Conservation (phyloP, 1,140 invertebrate genomes). For the Maconellicoccus hirsutus region DNA sequence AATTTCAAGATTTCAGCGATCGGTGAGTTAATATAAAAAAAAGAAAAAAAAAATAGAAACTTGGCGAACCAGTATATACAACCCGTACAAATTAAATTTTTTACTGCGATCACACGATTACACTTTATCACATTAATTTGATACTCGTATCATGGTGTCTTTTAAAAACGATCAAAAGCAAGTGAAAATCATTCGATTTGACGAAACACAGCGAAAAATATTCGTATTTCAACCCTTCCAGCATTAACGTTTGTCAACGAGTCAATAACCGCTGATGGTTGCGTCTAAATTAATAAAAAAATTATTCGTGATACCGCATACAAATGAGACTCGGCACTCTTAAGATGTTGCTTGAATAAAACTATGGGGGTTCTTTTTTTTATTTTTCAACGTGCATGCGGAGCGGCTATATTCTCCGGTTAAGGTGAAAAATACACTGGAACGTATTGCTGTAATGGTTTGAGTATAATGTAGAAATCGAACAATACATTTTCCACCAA, state of each 20-base stretch:
- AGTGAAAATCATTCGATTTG: not conserved
- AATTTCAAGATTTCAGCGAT: too few relatives aligned
- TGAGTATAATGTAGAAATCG: not conserved
- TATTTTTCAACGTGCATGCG: not conserved
- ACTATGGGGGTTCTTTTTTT: not conserved
- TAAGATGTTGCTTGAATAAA: conserved; percentile 15
- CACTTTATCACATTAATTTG: too few relatives aligned
- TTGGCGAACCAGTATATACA: too few relatives aligned
- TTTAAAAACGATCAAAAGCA: not conserved
- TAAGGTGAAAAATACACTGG: not conserved
- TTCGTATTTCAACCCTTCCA: not conserved
- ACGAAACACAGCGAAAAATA: not conserved
- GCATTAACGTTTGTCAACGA: conserved; percentile 8
- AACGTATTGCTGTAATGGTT: not conserved
- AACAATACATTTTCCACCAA: not conserved
- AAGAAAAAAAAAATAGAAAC: too few relatives aligned
- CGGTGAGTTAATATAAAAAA: too few relatives aligned
- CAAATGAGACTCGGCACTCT: conserved; percentile 14
- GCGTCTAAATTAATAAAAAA: conserved; percentile 22
- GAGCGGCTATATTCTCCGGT: not conserved
- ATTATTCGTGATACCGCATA: conserved; percentile 20
- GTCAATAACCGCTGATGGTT: conserved; percentile 19
- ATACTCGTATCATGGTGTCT: too few relatives aligned
- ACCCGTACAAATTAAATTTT: too few relatives aligned
- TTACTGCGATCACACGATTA: too few relatives aligned